Evolutionary conservation across 2,113 vertebrate genomes (phyloP).

Genomic region (Sclerurus mexicanus): DNA sequence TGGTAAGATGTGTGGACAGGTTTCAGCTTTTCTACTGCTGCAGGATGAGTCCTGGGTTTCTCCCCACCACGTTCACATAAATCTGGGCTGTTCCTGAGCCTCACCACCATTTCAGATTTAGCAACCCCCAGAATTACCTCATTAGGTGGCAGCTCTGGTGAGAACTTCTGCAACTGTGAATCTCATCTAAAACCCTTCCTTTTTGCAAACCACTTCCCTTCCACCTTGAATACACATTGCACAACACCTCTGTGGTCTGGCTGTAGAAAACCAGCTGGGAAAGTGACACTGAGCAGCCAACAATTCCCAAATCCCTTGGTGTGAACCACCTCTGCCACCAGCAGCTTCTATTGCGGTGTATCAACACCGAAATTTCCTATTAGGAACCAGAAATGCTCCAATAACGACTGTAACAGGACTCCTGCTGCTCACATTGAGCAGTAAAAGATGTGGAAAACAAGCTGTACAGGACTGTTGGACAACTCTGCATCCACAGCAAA

Average conservation of each 20-base stretch:
- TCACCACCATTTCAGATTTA: not conserved
- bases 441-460: not conserved
- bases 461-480: not conserved
- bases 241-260: not conserved
- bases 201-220: not conserved
- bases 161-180: not conserved
- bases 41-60: not conserved
- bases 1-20: not conserved
- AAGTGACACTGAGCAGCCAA: not conserved
- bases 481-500: too few species aligned
- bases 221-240: not conserved
- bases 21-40: not conserved
- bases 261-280: not conserved
- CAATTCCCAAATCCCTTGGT: not conserved
- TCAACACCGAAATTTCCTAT: not conserved
- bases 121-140: not conserved
- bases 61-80: not conserved
- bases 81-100: not conserved
- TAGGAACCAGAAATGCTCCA: not conserved
- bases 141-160: not conserved
- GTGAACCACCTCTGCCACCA: not conserved
- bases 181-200: not conserved
- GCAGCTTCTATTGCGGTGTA: not conserved
- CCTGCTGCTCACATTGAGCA: not conserved
- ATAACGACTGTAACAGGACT: not conserved